Evolutionary conservation across 1,140 invertebrate genomes (phyloP).

Genomic region (Bombus impatiens): DNA sequence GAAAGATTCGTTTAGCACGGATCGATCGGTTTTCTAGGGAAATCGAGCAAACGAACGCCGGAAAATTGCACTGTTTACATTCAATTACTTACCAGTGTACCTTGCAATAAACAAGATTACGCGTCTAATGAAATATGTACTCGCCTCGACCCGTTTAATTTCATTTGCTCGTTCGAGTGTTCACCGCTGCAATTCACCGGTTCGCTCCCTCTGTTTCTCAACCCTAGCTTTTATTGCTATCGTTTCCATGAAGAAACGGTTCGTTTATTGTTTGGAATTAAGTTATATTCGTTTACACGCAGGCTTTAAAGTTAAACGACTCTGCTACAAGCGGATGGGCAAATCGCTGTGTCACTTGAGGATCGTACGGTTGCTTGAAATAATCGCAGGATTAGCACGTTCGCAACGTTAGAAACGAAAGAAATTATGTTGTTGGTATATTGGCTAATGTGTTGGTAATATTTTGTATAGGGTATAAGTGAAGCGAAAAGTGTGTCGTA

Average conservation of each 20-base stretch:
- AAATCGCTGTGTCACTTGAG: neutral
- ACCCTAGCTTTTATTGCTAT: neutral
- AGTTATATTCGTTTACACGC: conserved; percentile 5
- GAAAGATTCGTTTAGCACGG: neutral
- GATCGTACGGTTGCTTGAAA: neutral
- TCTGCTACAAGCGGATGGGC: neutral
- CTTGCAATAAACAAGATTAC: conserved; percentile 47
- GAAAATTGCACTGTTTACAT: conserved; percentile 41
- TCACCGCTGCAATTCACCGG: neutral
- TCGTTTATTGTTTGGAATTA: neutral
- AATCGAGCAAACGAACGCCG: neutral
- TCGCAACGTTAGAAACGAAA: neutral
- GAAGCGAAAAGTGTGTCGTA: too few relatives aligned
- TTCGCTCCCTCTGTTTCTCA: neutral
- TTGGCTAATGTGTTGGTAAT: neutral
- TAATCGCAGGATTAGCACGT: conserved; percentile 4
- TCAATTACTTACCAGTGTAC: conserved; percentile 38
- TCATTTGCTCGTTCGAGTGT: neutral
- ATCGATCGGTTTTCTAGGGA: conserved; percentile 7
- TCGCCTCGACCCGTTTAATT: conserved; percentile 16
- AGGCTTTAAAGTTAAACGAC: neutral
- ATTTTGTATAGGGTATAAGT: neutral
- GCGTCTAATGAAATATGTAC: conserved; percentile 32
- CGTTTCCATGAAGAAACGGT: neutral
- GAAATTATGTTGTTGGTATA: neutral